A percentile compares a stretch with the other conserved stretches of the same genome.
phyloP scores from a whole-genome alignment of 2,113 vertebrate genomes.

The Melanerpes aurifrons region DNA sequence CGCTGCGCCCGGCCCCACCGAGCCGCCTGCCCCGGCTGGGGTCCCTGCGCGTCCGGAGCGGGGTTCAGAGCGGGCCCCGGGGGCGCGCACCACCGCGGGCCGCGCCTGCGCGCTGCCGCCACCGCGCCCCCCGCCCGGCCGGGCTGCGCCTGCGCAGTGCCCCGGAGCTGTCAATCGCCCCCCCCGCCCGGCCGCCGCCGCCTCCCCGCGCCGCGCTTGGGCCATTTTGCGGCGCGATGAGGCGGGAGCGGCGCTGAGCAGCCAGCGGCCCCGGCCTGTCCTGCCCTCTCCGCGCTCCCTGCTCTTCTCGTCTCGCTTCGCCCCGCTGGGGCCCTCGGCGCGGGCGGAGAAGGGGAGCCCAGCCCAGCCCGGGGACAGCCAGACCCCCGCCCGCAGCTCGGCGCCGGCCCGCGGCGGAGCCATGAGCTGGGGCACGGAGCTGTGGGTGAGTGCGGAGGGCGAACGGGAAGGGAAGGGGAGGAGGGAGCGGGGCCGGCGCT shows the following conservation, averaged over 20 bases:
- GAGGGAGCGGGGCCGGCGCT: neutral
- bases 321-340: neutral
- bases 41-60: too few relatives aligned
- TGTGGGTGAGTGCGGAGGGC: conserved; percentile 77
- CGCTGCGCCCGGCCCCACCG: too few relatives aligned
- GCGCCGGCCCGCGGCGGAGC: conserved; percentile 56
- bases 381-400: neutral
- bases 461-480: neutral
- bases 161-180: neutral
- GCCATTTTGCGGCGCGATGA: conserved; percentile 74
- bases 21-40: neutral
- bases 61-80: neutral
- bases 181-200: neutral
- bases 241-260: conserved; percentile 3
- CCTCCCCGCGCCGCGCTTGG: conserved; percentile 31
- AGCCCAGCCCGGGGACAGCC: neutral
- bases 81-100: rapidly evolving
- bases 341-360: neutral
- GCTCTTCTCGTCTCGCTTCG: neutral
- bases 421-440: conserved; percentile 84
- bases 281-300: neutral
- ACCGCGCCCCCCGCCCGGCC: neutral
- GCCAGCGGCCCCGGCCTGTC: neutral
- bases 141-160: neutral
- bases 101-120: neutral